Percentiles rank a stretch among this genome's conserved stretches.
These are phyloP conservation scores for Spilosoma lubricipeda DNA, from an alignment of 2,888 invertebrate species.

Conservation along the genomic window DNA sequence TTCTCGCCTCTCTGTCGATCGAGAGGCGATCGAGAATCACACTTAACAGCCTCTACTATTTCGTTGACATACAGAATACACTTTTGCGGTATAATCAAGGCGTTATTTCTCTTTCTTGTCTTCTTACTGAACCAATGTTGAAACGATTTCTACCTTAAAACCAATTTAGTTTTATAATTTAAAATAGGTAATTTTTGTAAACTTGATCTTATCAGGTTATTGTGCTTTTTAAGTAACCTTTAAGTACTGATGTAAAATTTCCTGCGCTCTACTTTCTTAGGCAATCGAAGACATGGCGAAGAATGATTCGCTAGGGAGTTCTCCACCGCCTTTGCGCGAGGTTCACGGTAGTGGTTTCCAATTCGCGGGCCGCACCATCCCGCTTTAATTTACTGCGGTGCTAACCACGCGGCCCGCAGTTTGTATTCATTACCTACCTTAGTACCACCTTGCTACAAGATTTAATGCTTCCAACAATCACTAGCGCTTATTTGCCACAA, in stretches of 20 bases:
- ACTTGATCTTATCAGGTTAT: background rate
- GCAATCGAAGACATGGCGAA: slow-evolving; percentile 62
- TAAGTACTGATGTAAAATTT: slow-evolving; percentile 19
- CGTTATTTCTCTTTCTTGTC: background rate
- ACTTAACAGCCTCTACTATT: background rate
- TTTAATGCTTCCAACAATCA: slow-evolving; percentile 74
- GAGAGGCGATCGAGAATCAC: too few relatives aligned
- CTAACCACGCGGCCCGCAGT: slow-evolving; percentile 80
- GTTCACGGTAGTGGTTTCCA: slow-evolving; percentile 65
- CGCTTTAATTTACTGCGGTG: slow-evolving; percentile 80
- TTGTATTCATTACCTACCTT: slow-evolving; percentile 84
- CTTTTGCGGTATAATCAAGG: background rate
- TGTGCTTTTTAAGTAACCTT: background rate
- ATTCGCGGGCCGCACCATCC: slow-evolving; percentile 67
- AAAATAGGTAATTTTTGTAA: background rate
- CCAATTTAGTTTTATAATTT: background rate
- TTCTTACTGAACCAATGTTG: background rate
- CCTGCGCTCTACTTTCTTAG: slow-evolving; percentile 36
- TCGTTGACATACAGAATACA: background rate
- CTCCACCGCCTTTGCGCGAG: slow-evolving; percentile 51
- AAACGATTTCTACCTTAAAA: background rate
- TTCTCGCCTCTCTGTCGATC: background rate
- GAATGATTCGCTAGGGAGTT: slow-evolving; percentile 63
- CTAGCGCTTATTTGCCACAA: slow-evolving; percentile 71
- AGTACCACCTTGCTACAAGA: slow-evolving; percentile 69